These are phyloP conservation scores for Tipula vernalis DNA, from an alignment of 2,888 invertebrate species.

Conservation along the genomic window DNA sequence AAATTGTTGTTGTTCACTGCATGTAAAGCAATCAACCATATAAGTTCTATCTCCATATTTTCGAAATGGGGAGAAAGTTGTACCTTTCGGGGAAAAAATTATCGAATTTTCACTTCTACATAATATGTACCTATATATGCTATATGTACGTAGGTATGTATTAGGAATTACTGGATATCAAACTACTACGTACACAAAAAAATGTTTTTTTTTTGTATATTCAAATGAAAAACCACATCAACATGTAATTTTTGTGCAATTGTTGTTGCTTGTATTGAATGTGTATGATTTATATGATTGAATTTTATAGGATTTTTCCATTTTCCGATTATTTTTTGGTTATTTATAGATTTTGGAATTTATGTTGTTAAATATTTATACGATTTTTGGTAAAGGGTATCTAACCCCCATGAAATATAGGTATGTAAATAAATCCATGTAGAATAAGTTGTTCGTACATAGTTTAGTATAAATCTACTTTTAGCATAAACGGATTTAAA, in stretches of 20 bases:
- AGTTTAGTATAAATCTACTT: not conserved
- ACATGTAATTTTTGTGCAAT: not conserved
- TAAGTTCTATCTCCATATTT: not conserved
- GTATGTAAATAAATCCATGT: not conserved
- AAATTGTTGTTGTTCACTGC: not conserved
- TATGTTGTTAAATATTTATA: not conserved
- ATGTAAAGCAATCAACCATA: not conserved
- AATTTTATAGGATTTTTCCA: not conserved
- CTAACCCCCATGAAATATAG: not conserved
- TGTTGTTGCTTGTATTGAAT: not conserved
- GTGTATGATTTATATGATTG: not conserved
- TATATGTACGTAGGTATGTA: not conserved
- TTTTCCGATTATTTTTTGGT: not conserved
- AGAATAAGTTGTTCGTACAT: not conserved
- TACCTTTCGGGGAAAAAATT: not conserved
- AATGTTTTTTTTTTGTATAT: not conserved
- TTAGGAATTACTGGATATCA: not conserved
- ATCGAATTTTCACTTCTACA: not conserved
- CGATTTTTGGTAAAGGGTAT: not conserved
- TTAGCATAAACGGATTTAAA: not conserved
- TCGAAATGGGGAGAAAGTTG: not conserved
- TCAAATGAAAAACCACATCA: not conserved
- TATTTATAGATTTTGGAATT: not conserved
- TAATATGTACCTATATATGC: not conserved
- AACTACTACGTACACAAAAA: not conserved